These are phyloP conservation scores for Piscicola geometra DNA, from an alignment of 2,888 invertebrate species.

Conservation along the genomic window DNA sequence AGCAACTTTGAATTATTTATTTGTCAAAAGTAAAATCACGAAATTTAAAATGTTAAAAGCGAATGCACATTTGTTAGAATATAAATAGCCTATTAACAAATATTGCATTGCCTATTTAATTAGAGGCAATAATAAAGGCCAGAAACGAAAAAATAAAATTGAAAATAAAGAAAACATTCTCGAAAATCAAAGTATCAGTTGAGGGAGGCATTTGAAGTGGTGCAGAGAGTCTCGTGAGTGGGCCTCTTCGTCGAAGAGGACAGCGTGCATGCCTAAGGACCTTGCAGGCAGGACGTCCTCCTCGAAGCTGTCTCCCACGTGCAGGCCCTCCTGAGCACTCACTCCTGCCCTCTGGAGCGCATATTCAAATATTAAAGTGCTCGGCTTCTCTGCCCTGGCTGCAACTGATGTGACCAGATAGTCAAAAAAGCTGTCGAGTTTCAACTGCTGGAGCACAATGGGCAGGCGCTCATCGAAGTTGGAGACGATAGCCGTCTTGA, in stretches of 20 bases:
- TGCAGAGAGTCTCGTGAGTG: not conserved
- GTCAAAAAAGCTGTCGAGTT: constrained; percentile 15
- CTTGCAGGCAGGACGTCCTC: constrained; percentile 26
- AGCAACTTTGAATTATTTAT: no score
- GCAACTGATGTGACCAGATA: constrained; percentile 17
- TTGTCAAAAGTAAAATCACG: no score
- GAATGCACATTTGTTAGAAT: no score
- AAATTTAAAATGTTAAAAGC: no score
- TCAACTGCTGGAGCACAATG: constrained; percentile 13
- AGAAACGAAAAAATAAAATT: no score
- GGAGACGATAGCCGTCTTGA: constrained; percentile 21
- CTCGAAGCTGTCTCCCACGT: constrained; percentile 17
- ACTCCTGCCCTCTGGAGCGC: constrained; percentile 13
- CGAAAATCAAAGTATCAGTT: not conserved
- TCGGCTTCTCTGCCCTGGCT: constrained; percentile 26
- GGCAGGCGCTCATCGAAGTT: constrained; percentile 29
- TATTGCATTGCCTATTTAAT: no score
- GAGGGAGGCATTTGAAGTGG: not conserved
- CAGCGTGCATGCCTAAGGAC: constrained; percentile 6
- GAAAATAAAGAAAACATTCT: not conserved
- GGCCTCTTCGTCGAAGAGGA: constrained; percentile 6
- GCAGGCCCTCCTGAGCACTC: constrained; percentile 12
- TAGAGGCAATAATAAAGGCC: no score
- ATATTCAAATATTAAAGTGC: constrained; percentile 18
- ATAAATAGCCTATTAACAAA: no score